Conservation (phyloP, 2,888 invertebrate species). For the Orthosia gracilis region DNA sequence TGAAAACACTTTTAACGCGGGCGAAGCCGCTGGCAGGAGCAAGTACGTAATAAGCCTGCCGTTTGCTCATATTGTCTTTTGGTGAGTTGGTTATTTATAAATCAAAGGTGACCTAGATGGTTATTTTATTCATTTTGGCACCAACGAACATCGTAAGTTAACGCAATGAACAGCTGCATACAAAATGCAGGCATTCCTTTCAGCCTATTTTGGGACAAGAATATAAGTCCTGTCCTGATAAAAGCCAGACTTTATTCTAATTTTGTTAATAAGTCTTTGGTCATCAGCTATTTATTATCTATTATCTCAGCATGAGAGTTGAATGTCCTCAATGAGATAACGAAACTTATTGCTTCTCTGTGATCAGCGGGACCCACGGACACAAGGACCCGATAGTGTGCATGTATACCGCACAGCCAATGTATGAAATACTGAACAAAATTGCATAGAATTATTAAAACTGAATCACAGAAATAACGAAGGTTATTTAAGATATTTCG, state of each 20-base stretch:
- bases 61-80: slow-evolving; percentile 31
- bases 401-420: slow-evolving; percentile 22
- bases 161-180: slow-evolving; percentile 51
- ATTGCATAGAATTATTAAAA: background rate
- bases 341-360: slow-evolving; percentile 73
- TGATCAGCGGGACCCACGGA: slow-evolving; percentile 71
- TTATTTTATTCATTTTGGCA: slow-evolving; percentile 65
- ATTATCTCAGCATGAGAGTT: slow-evolving; percentile 78
- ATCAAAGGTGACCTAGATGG: slow-evolving; percentile 63
- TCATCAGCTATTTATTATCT: slow-evolving; percentile 56
- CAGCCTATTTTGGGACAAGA: slow-evolving; percentile 30
- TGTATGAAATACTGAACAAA: slow-evolving; percentile 2
- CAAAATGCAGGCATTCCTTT: slow-evolving; percentile 38
- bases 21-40: no score
- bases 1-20: no score
- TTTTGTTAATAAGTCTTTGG: slow-evolving; percentile 27
- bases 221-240: background rate
- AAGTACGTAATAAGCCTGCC: background rate
- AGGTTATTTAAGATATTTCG: slow-evolving; percentile 6
- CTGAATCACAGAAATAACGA: background rate
- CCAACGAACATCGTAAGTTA: slow-evolving; percentile 47
- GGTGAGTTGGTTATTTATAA: slow-evolving; percentile 48
- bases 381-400: slow-evolving; percentile 57
- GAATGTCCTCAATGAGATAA: slow-evolving; percentile 89
- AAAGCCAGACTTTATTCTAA: slow-evolving; percentile 18